Evolutionary conservation across 1,140 invertebrate genomes (phyloP), one percentile per base, ranked within the genome.

Genomic region (Hermetia illucens): DNA sequence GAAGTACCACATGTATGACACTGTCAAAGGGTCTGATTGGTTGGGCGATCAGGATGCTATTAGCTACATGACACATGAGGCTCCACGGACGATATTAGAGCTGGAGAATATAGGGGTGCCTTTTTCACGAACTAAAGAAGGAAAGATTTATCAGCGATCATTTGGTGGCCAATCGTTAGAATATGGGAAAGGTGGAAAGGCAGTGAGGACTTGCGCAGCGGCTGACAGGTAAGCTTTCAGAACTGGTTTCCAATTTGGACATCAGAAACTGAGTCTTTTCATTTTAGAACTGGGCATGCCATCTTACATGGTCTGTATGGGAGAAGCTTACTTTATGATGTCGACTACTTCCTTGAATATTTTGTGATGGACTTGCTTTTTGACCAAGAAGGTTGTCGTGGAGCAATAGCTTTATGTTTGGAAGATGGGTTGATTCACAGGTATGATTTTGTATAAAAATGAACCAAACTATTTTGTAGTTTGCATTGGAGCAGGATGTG

Each of bases 1-100:
- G 90, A 72, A 76, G 27, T 94, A 79, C 72, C 90, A 94, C 52
- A 89, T 94, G 76, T 88, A 90, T 57, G 89, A 78, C 54, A 95
- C 90, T 1, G 87, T 95, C 10, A 95, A 95, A 64, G 88, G 90
- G 24, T 90, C 86, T 36, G 90, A 95, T 71, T 95, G 90, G 90
- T 64, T 94, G 4, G 91, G 91, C 34, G 91, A 95, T 61, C 87
- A 94, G 61, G 85, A 94, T 67, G 87, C 89, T 15, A 94, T 94
- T 51, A 84, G 92, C 57, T 94, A 90, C 55, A 88, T 95, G 83
- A 89, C 87, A 16, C 67, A 79, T 43, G 86, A 94, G 61, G 90
- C 91, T 3, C 85, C 84, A 9, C 72, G 81, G 41, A 84, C 87
- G 48, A 80, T 94, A 18, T 77, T 83, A 58, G 90, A 94, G 64